These are phyloP conservation scores for Leptogaster cylindrica DNA, from an alignment of 2,888 invertebrate species.

Conservation along the genomic window DNA sequence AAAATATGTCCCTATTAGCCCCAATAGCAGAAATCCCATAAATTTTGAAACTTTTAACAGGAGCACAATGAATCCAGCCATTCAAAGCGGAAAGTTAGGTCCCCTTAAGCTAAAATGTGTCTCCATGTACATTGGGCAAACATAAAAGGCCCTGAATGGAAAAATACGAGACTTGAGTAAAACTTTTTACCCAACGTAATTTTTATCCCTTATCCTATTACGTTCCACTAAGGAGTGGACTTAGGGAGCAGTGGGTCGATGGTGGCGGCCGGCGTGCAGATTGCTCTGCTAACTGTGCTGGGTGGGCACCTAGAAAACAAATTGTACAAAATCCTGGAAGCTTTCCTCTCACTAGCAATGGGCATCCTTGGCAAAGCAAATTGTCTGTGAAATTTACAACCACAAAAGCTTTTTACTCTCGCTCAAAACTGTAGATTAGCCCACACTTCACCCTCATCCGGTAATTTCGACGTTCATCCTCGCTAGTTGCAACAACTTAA, in stretches of 20 bases:
- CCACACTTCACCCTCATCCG: slow-evolving; percentile 3
- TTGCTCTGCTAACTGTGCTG: slow-evolving; percentile 31
- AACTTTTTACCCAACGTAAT: slow-evolving; percentile 43
- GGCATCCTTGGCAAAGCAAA: slow-evolving; percentile 39
- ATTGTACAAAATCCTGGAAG: slow-evolving; percentile 44
- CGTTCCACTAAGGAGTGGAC: slow-evolving; percentile 36
- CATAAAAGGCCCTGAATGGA: slow-evolving; percentile 16
- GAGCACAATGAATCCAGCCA: slow-evolving; percentile 42
- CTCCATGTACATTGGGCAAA: slow-evolving; percentile 6
- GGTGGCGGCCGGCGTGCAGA: slow-evolving; percentile 23
- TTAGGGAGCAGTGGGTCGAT: slow-evolving; percentile 1
- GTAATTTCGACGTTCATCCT: background rate
- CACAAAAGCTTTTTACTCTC: slow-evolving; percentile 43
- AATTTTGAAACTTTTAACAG: slow-evolving; percentile 34
- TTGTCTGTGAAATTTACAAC: slow-evolving; percentile 47
- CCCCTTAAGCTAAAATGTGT: slow-evolving; percentile 12
- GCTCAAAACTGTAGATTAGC: slow-evolving; percentile 29
- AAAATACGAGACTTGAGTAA: slow-evolving; percentile 39
- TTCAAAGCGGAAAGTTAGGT: slow-evolving; percentile 31
- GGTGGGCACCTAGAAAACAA: slow-evolving; percentile 38
- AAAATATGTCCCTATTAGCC: slow-evolving; percentile 36
- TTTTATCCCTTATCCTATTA: slow-evolving; percentile 45
- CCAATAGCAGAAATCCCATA: slow-evolving; percentile 27
- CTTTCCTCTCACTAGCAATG: slow-evolving; percentile 43
- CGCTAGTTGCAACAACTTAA: slow-evolving; percentile 35